Percentiles rank a stretch among this genome's conserved stretches.
Conservation (phyloP, 2,797 vertebrate genomes). For the Channa striata region DNA sequence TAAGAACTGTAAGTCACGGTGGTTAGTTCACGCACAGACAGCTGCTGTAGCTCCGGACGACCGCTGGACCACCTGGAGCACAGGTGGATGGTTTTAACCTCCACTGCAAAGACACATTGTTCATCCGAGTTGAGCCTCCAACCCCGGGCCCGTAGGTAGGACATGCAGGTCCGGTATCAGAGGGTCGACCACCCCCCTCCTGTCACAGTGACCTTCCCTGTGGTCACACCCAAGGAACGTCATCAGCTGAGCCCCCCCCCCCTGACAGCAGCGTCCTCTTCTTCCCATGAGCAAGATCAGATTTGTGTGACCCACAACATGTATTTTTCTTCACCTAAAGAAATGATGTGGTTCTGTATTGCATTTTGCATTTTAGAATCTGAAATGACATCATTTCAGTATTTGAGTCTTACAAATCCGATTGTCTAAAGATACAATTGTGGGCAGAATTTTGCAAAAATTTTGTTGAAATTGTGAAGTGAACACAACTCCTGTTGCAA, state of each 20-base stretch:
- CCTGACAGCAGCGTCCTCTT: not conserved
- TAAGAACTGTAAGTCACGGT: too few species aligned
- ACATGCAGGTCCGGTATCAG: not conserved
- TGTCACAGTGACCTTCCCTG: conserved; percentile 17
- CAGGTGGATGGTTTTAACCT: not conserved
- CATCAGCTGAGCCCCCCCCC: not conserved
- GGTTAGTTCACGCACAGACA: not conserved
- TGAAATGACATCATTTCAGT: too few species aligned
- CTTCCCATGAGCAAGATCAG: too few species aligned
- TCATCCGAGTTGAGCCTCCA: not conserved
- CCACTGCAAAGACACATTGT: not conserved
- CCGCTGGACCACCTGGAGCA: not conserved
- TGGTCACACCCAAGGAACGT: not conserved
- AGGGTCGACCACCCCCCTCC: conserved; percentile 1
- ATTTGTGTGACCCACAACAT: conserved; percentile 2
- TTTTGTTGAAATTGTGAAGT: too few species aligned
- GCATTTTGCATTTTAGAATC: too few species aligned
- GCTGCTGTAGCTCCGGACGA: too few species aligned
- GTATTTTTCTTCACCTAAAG: not conserved
- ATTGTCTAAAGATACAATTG: too few species aligned
- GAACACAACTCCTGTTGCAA: too few species aligned
- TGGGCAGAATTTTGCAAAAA: too few species aligned
- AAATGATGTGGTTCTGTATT: too few species aligned
- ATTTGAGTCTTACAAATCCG: too few species aligned
- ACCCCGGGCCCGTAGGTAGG: not conserved